Conservation (phyloP, 2,113 vertebrate species). For the Cisticola juncidis region DNA sequence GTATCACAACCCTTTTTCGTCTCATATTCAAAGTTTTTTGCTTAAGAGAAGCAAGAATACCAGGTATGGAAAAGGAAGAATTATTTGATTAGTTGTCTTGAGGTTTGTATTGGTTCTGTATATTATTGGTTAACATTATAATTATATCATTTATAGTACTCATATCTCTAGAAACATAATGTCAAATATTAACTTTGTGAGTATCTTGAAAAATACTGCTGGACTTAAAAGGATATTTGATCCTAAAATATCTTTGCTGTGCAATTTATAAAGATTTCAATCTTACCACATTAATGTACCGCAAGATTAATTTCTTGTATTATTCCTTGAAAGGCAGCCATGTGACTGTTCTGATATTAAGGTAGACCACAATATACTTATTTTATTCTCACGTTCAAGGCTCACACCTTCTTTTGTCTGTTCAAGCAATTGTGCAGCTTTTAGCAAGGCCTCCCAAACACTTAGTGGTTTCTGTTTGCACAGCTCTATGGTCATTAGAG, state of each 20-base stretch:
- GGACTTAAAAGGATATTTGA: slow-evolving; percentile 3
- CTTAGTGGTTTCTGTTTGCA: slow-evolving; percentile 31
- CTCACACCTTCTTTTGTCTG: not conserved
- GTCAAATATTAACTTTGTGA: slow-evolving; percentile 18
- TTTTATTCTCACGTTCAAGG: not conserved
- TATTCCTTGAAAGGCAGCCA: slow-evolving; percentile 7
- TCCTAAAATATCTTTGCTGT: not conserved
- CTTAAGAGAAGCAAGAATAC: not conserved
- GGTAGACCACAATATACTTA: not conserved
- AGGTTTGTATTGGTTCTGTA: not conserved
- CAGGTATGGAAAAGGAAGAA: not conserved
- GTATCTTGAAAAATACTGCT: not conserved
- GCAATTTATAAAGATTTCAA: slow-evolving; percentile 12
- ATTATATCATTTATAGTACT: not conserved
- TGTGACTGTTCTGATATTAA: not conserved
- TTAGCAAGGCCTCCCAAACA: not conserved
- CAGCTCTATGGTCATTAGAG: not conserved
- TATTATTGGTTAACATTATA: not conserved
- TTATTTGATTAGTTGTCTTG: not conserved
- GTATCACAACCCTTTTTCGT: not conserved
- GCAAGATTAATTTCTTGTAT: not conserved
- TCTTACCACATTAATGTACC: slow-evolving; percentile 13
- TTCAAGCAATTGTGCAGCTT: not conserved
- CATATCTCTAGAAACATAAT: not conserved
- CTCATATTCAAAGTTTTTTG: not conserved